Percentiles rank a stretch among this genome's conserved stretches.
These are phyloP conservation scores for Avahi laniger DNA, from an alignment of 2,797 vertebrate genomes.

Conservation along the genomic window DNA sequence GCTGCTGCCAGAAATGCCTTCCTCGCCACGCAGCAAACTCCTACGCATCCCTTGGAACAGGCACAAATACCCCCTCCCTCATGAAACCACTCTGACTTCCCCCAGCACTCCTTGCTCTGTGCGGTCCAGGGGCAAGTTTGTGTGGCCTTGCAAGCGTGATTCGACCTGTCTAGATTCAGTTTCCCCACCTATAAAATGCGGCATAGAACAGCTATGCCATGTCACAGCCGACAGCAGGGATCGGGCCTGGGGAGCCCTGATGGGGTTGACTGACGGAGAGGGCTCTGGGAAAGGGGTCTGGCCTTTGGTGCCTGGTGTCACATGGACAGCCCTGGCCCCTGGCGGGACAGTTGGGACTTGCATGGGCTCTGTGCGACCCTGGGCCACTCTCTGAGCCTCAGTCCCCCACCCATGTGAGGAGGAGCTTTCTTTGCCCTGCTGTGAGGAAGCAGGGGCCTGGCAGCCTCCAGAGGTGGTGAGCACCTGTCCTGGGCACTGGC, in stretches of 20 bases:
- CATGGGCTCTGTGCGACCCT: not conserved
- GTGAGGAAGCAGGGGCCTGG: not conserved
- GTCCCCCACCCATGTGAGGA: not conserved
- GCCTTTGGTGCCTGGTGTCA: not conserved
- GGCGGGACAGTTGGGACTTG: not conserved
- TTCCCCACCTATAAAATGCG: not conserved
- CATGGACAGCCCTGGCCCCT: accelerated
- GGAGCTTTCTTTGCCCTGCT: not conserved
- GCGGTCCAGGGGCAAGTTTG: not conserved
- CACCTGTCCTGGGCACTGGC: accelerated
- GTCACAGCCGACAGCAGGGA: accelerated
- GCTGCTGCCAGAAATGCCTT: not conserved
- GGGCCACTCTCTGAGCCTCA: not conserved
- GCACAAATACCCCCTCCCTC: not conserved
- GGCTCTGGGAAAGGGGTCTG: not conserved
- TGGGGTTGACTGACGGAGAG: accelerated
- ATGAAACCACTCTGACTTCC: not conserved
- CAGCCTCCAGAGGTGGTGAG: not conserved
- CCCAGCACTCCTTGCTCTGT: accelerated
- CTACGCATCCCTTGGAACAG: not conserved
- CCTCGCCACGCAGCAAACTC: not conserved
- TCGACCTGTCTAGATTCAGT: not conserved
- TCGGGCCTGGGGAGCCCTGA: not conserved
- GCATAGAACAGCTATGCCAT: accelerated
- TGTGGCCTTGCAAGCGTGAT: not conserved